phyloP scores from a whole-genome alignment of 2,113 vertebrate species.

The Melanocharis versteri region DNA sequence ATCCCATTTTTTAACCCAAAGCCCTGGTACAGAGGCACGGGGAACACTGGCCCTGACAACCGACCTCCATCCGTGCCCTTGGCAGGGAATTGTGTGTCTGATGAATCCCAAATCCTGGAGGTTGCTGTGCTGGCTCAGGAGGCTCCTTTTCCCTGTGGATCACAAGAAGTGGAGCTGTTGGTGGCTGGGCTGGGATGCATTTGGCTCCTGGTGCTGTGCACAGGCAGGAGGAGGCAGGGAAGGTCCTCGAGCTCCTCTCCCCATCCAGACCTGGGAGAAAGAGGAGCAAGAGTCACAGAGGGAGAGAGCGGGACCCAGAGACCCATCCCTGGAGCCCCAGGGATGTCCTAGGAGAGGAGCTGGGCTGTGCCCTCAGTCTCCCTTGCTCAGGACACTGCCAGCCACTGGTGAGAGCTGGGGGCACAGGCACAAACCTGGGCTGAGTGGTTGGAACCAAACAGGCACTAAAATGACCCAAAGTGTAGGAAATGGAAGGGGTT shows the following conservation, averaged over 20 bases:
- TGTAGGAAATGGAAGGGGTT: not conserved
- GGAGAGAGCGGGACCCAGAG: not conserved
- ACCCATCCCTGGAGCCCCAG: not conserved
- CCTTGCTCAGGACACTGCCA: not conserved
- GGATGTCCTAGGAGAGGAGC: not conserved
- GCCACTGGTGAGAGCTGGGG: not conserved
- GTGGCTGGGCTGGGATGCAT: not conserved
- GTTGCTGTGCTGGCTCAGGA: not conserved
- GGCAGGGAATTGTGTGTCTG: not conserved
- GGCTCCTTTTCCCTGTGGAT: not conserved
- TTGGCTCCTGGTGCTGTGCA: not conserved
- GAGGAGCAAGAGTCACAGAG: not conserved
- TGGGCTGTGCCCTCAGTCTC: fast-evolving
- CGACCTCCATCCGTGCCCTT: not conserved
- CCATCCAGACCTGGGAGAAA: not conserved
- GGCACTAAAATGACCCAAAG: not conserved
- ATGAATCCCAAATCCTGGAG: not conserved
- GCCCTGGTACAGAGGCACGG: not conserved
- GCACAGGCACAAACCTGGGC: not conserved
- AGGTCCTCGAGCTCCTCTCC: not conserved
- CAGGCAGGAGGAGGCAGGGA: not conserved
- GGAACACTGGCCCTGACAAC: not conserved
- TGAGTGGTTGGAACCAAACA: not conserved
- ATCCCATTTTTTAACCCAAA: not conserved
- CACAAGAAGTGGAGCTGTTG: fast-evolving